Evolutionary conservation across 1,140 invertebrate species (phyloP), one percentile per base, ranked within the genome.

Genomic region (Archegozetes longisetosus): DNA sequence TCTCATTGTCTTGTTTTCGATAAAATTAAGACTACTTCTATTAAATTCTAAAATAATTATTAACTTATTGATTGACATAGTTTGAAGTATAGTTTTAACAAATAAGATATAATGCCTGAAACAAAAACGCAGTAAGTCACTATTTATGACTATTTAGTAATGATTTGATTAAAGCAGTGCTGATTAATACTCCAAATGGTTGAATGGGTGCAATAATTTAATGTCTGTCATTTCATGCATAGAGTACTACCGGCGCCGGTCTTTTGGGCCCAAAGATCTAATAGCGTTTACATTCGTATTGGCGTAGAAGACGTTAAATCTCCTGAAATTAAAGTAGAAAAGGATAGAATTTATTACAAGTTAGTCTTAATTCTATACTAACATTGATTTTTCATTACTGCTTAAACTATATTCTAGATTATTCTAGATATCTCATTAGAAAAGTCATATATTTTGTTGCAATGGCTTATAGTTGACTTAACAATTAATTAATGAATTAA

Each of bases 281-380:
- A 81, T 65, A 73, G 82, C 65, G 73, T 96, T 47, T 92, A 82
- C 72, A 72, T 95, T 54, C 94, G 88, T 51, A 82, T 95, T 67
- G 85, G 85, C 71, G 74, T 95, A 64, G 88, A 92, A 79, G 85
- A 88, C 68, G 88, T 85, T 71, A 84, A 85, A 74, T 79, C 88
- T 70, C 88, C 88, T 62, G 79, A 80, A 64, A 78, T 89, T 62
- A 83, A 85, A 74, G 77, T 94, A 64, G 85, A 87, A 68, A 79
- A 82, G 65, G 80, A 85, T 64, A 80, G 78, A 70, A 73, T 95
- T 69, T 81, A 80, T 66, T 96, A 94, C 71, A 86, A 84, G 73
- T 74, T 23, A 17, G 26, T 47, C n/a, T 29, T 48, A 27, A 17
- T 40, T 17, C 14, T 22, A 12, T 52, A 20, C 22, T 40, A 20